phyloP scores from a whole-genome alignment of 2,113 vertebrate genomes.

The Engraulis encrasicolus region DNA sequence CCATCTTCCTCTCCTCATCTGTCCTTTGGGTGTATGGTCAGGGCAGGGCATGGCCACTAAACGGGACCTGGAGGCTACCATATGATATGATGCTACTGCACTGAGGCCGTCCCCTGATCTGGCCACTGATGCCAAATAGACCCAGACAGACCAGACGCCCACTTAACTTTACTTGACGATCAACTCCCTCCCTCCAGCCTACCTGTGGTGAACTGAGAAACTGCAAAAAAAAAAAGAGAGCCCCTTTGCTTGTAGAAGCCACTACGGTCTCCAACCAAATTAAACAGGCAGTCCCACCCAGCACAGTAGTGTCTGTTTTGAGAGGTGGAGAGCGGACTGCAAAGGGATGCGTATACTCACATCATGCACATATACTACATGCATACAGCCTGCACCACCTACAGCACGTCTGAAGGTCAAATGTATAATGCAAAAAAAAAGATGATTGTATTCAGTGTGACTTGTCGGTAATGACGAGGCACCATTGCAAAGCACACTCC shows the following conservation, averaged over 20 bases:
- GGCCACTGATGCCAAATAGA: constrained; percentile 36
- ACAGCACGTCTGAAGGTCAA: background rate
- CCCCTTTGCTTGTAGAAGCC: constrained; percentile 35
- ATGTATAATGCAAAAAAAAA: constrained; percentile 12
- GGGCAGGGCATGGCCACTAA: constrained; percentile 16
- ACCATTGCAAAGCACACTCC: background rate
- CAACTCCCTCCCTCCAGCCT: constrained; percentile 32
- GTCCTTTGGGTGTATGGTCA: constrained; percentile 22
- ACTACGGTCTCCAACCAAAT: constrained; percentile 35
- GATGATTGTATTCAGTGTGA: constrained; percentile 10
- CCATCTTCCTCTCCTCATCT: constrained; percentile 21
- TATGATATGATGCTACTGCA: constrained; percentile 9
- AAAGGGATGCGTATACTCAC: background rate
- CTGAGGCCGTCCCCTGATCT: too few relatives aligned
- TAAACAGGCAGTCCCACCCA: constrained; percentile 5
- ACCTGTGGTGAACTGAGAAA: background rate
- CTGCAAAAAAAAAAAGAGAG: too few relatives aligned
- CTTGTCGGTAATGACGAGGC: background rate
- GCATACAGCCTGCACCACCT: constrained; percentile 39
- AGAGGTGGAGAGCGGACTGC: constrained; percentile 18
- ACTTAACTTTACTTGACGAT: constrained; percentile 36
- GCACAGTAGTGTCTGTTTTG: constrained; percentile 13
- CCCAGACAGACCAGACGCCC: constrained; percentile 34
- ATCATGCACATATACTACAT: constrained; percentile 30
- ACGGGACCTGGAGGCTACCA: constrained; percentile 22